A percentile compares a stretch with the other conserved stretches of the same genome.
Evolutionary conservation across 2,888 invertebrate species (phyloP).

Genomic region (Chymomyza amoena): DNA sequence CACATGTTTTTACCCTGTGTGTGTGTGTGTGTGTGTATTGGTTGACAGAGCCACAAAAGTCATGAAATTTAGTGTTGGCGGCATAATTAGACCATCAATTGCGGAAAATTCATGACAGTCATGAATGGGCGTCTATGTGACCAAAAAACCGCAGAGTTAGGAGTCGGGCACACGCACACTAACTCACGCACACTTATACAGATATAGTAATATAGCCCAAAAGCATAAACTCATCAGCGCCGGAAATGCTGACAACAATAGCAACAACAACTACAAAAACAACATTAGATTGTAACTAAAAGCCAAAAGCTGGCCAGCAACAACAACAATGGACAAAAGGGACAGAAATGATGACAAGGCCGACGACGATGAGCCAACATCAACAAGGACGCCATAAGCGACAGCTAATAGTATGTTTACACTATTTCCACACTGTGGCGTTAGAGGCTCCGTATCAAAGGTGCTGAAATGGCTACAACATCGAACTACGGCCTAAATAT

Average conservation of each 20-base stretch:
- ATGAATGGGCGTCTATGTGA: conserved; percentile 53
- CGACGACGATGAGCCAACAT: conserved; percentile 25
- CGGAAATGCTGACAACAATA: conserved; percentile 64
- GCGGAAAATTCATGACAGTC: conserved; percentile 75
- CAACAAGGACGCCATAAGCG: conserved; percentile 2
- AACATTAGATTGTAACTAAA: conserved; percentile 38
- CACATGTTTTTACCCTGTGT: conserved; percentile 68
- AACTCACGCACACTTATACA: conserved; percentile 21
- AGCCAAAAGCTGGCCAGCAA: conserved; percentile 17
- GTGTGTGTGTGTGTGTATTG: conserved; percentile 10
- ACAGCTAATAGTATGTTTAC: not conserved
- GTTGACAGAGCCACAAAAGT: conserved; percentile 55
- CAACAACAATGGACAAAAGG: not conserved
- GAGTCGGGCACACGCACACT: conserved; percentile 17
- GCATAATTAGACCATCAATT: conserved; percentile 78
- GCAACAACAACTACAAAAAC: conserved; percentile 19
- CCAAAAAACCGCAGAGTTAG: conserved; percentile 46
- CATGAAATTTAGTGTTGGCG: conserved; percentile 73
- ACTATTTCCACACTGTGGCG: no score
- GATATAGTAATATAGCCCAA: conserved; percentile 69
- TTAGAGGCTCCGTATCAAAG: no score
- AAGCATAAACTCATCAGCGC: conserved; percentile 72
- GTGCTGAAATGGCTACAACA: no score
- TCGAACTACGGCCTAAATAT: no score
- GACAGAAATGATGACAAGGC: conserved; percentile 15